These are phyloP conservation scores for Schizothorax lantsangensis DNA, from an alignment of 2,797 vertebrate genomes.

Conservation along the genomic window DNA sequence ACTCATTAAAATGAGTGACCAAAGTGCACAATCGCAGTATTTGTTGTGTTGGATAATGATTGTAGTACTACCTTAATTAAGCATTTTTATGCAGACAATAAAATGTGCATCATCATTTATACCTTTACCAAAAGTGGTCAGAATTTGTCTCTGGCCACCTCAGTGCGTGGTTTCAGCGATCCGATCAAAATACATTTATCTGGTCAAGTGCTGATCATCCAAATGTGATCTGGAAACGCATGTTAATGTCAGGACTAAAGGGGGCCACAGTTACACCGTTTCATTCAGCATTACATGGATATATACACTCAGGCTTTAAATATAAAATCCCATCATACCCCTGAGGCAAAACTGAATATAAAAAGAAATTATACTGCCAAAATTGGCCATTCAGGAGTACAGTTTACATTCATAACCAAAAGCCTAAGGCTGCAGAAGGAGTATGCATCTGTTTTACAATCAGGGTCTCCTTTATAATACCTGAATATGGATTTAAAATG, in stretches of 20 bases:
- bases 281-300: constrained; percentile 24
- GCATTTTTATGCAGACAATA: neutral
- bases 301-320: constrained; percentile 27
- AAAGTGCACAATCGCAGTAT: neutral
- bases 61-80: neutral
- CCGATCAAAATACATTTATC: neutral
- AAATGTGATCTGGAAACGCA: neutral
- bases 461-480: neutral
- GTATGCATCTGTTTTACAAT: constrained; percentile 20
- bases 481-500: constrained; percentile 20
- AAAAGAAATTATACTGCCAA: constrained; percentile 10
- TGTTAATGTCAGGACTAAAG: constrained; percentile 1
- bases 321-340: constrained; percentile 27
- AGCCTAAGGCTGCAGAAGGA: neutral
- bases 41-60: neutral
- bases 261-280: constrained; percentile 9
- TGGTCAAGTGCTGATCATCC: neutral
- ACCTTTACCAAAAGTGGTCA: neutral
- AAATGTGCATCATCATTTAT: neutral
- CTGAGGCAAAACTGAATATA: constrained; percentile 36
- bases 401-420: constrained; percentile 26
- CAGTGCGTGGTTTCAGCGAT: neutral
- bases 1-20: neutral
- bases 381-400: constrained; percentile 3
- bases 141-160: neutral